phyloP scores from a whole-genome alignment of 2,888 invertebrate species.

The Nephrotoma guestfalica region DNA sequence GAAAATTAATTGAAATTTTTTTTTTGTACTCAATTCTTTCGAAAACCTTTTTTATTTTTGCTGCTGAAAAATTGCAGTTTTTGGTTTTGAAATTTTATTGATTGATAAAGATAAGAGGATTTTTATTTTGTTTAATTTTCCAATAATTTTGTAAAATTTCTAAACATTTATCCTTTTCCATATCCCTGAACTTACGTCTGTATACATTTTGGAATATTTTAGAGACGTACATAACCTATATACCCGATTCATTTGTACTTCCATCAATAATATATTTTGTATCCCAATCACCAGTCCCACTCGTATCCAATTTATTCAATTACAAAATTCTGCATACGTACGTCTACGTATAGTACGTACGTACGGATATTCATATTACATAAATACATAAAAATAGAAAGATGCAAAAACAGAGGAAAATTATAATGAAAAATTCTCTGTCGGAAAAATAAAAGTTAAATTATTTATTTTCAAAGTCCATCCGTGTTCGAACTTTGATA shows the following conservation, averaged over 20 bases:
- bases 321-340: neutral
- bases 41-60: neutral
- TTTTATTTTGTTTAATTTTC: neutral
- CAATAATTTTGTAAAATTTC: neutral
- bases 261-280: neutral
- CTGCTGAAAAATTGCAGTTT: neutral
- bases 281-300: neutral
- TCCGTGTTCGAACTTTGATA: conserved; percentile 9
- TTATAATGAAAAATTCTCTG: neutral
- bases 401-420: neutral
- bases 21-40: neutral
- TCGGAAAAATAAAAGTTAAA: neutral
- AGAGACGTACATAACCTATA: neutral
- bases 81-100: neutral
- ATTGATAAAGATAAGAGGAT: neutral
- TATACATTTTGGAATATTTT: neutral
- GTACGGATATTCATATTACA: neutral
- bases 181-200: neutral
- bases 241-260: neutral
- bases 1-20: neutral
- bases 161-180: neutral
- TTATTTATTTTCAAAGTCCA: conserved; percentile 5
- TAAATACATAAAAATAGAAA: neutral
- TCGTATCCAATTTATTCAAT: neutral
- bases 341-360: neutral